A percentile compares a stretch with the other conserved stretches of the same genome.
phyloP scores from a whole-genome alignment of 2,797 vertebrate genomes.

The Neosalanx taihuensis region DNA sequence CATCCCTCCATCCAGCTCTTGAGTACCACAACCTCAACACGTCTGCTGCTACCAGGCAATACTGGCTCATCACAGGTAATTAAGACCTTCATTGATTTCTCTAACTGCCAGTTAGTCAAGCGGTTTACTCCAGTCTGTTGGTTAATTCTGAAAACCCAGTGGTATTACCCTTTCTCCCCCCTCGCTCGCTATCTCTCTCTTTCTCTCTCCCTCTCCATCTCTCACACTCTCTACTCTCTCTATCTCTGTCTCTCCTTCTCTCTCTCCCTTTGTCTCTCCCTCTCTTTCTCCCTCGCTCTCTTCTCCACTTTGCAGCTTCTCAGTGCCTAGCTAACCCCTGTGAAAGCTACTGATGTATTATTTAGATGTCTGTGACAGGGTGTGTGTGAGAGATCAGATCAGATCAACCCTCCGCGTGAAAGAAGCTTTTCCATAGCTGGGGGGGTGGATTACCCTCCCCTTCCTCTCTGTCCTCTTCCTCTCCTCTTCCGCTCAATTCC shows the following conservation, averaged over 20 bases:
- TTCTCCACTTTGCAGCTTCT: slow-evolving; percentile 25
- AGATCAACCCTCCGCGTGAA: slow-evolving; percentile 54
- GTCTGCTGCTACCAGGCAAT: slow-evolving; percentile 87
- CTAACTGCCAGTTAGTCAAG: slow-evolving; percentile 50
- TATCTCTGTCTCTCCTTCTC: neutral
- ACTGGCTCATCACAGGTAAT: slow-evolving; percentile 96
- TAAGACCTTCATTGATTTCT: slow-evolving; percentile 42
- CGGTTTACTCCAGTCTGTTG: slow-evolving; percentile 17
- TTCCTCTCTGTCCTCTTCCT: slow-evolving; percentile 11
- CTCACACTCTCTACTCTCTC: too few relatives aligned
- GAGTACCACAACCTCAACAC: slow-evolving; percentile 96
- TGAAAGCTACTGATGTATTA: slow-evolving; percentile 66
- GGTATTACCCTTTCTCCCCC: neutral
- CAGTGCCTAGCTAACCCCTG: slow-evolving; percentile 38
- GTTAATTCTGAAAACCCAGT: slow-evolving; percentile 45
- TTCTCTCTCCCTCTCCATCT: neutral
- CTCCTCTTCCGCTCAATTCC: neutral
- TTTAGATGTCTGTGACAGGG: slow-evolving; percentile 61
- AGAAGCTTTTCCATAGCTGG: slow-evolving; percentile 31
- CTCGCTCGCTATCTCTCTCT: neutral
- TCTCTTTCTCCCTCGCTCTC: neutral
- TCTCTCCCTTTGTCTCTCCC: neutral
- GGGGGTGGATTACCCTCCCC: neutral
- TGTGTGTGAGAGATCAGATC: slow-evolving; percentile 57
- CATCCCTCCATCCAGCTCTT: slow-evolving; percentile 74